Percentiles rank a stretch among this genome's conserved stretches.
Evolutionary conservation across 2,888 invertebrate species (phyloP).

Genomic region (Spodoptera picta): DNA sequence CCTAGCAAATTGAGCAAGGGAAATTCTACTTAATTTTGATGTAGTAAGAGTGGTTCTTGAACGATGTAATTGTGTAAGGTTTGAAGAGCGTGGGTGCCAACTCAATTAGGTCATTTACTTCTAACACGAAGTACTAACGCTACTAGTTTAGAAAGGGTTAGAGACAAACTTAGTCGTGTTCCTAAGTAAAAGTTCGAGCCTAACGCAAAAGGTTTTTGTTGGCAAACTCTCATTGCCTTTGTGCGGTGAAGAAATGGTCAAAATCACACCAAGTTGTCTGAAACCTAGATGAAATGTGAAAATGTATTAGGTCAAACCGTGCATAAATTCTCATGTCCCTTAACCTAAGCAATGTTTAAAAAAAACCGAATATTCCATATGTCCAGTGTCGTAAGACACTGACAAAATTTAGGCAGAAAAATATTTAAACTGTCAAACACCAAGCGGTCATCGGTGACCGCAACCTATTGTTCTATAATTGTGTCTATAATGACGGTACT

Average conservation of each 20-base stretch:
- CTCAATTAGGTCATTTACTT: slow-evolving; percentile 71
- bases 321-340: too few relatives aligned
- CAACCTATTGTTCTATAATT: too few relatives aligned
- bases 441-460: too few relatives aligned
- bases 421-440: too few relatives aligned
- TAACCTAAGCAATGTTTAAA: too few relatives aligned
- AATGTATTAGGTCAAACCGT: neutral
- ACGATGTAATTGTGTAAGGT: slow-evolving; percentile 28
- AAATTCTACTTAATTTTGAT: slow-evolving; percentile 50
- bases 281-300: neutral
- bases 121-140: slow-evolving; percentile 55
- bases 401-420: too few relatives aligned
- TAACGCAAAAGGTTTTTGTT: neutral
- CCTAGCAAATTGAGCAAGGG: slow-evolving; percentile 11
- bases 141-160: slow-evolving; percentile 57
- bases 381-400: too few relatives aligned
- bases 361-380: too few relatives aligned
- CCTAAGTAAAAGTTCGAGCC: slow-evolving; percentile 10
- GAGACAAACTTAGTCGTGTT: slow-evolving; percentile 32
- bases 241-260: neutral
- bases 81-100: slow-evolving; percentile 62
- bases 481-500: too few relatives aligned
- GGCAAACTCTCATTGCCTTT: neutral
- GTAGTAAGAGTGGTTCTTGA: slow-evolving; percentile 45
- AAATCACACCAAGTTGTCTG: neutral